Evolutionary conservation across 2,113 vertebrate genomes (phyloP).

Genomic region (Scatophagus argus): DNA sequence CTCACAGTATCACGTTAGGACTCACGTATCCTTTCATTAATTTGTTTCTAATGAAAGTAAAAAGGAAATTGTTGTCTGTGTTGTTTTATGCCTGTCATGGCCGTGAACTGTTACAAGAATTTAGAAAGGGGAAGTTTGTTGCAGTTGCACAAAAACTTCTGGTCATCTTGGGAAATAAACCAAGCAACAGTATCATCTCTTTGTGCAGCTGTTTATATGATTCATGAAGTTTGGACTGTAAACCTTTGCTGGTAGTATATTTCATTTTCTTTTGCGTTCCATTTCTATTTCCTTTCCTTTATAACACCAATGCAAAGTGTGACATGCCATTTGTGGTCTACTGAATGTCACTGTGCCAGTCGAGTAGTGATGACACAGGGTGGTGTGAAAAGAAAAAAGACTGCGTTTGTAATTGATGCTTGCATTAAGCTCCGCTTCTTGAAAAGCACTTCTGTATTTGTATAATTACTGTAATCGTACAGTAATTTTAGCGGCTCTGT

Average conservation of each 20-base stretch:
- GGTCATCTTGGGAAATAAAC: not conserved
- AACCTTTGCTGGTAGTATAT: no score
- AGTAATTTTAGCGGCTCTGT: not conserved
- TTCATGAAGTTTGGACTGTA: no score
- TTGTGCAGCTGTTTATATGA: not conserved
- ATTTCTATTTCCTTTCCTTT: no score
- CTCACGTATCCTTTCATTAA: not conserved
- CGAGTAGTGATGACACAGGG: not conserved
- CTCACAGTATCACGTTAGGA: not conserved
- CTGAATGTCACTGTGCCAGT: not conserved
- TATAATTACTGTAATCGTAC: not conserved
- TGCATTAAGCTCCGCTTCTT: not conserved
- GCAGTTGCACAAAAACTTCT: not conserved
- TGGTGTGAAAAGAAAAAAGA: not conserved
- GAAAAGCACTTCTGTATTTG: not conserved
- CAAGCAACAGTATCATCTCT: not conserved
- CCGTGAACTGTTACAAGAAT: not conserved
- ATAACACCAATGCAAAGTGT: no score
- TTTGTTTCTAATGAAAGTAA: not conserved
- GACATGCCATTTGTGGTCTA: no score
- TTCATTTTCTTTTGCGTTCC: no score
- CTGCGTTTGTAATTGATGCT: not conserved
- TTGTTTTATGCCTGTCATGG: not conserved
- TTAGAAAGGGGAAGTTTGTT: conserved; percentile 3
- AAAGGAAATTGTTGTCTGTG: not conserved